Evolutionary conservation across 1,140 invertebrate species (phyloP), one percentile per base, ranked within the genome.

Genomic region (Galendromus occidentalis): DNA sequence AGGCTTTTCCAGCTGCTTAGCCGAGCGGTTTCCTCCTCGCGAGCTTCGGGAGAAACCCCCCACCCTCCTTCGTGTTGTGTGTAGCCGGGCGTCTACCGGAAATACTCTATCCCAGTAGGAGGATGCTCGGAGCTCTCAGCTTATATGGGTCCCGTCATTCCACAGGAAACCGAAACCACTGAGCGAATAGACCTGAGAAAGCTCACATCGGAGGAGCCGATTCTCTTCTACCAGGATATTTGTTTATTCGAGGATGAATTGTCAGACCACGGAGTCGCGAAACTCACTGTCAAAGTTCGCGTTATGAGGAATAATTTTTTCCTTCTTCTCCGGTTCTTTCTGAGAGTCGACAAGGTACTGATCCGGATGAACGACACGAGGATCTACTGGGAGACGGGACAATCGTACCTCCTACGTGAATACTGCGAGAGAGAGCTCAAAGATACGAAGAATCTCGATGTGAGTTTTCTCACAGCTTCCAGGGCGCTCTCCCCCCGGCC

Each of bases 221-320:
- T 99, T 67, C 74, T 91, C 0, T 98, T 97, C 75, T 98, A 92
- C 77, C 83, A 90, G 70, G 91, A 97, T 76, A 76, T 98, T 39
- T 84, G 86, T 25, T 77, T 99, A 1, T 99, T 89, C 79, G 95
- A 98, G 79, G 95, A 99, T 80, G 95, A 99, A 77, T 77, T 99
- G 55, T 92, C 96, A 74, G 95, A 99, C 79, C 91, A 98, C 81
- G 95, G 95, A 22, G 85, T 90, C 65, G 89, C 93, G 0, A 83
- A 85, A 59, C 82, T 85, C 69, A 87, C 85, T 70, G 88, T 93
- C 0, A 95, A 96, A 85, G 91, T 97, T 78, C 82, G 95, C 72
- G 89, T 94, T 0, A 98, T 98, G 94, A 88, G 88, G 0, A 83
- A 82, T 30, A 86, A 87, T 70, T 94, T 93, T 78, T 97, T 93